A percentile compares a stretch with the other conserved stretches of the same genome.
Evolutionary conservation across 2,113 vertebrate genomes (phyloP).

Genomic region (Psammodynastes pulverulentus): DNA sequence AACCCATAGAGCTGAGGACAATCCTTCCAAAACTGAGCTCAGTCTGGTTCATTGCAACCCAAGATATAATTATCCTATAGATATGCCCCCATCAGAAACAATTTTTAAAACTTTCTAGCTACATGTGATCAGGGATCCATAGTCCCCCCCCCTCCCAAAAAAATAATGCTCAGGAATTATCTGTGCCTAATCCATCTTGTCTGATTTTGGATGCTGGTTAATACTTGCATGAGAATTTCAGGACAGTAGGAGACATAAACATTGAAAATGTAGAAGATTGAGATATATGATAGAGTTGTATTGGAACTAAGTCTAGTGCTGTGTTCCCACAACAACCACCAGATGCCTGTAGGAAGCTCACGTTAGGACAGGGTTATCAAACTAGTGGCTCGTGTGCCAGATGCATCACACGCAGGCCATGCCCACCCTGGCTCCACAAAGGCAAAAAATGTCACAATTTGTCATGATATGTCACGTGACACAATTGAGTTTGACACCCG

Average conservation of each 20-base stretch:
- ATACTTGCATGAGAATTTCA: background rate
- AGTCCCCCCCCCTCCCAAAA: background rate
- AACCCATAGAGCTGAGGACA: constrained; percentile 2
- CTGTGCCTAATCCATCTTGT: background rate
- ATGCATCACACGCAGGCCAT: no score
- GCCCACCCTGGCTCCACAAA: no score
- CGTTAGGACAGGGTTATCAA: background rate
- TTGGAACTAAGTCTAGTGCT: background rate
- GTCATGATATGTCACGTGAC: no score
- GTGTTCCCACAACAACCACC: background rate
- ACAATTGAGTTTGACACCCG: no score
- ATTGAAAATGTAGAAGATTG: background rate
- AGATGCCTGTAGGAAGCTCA: background rate
- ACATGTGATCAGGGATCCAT: background rate
- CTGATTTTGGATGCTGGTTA: background rate
- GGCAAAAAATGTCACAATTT: no score
- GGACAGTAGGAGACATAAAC: background rate
- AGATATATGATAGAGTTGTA: background rate
- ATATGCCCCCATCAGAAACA: background rate
- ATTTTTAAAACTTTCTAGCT: background rate
- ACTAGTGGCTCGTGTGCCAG: no score
- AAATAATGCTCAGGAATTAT: background rate
- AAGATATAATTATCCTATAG: background rate
- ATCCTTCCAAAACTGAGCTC: background rate
- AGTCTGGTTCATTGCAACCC: background rate